Percentiles rank a stretch among this genome's conserved stretches.
phyloP scores from a whole-genome alignment of 2,797 vertebrate genomes.

The Pelobates cultripes region DNA sequence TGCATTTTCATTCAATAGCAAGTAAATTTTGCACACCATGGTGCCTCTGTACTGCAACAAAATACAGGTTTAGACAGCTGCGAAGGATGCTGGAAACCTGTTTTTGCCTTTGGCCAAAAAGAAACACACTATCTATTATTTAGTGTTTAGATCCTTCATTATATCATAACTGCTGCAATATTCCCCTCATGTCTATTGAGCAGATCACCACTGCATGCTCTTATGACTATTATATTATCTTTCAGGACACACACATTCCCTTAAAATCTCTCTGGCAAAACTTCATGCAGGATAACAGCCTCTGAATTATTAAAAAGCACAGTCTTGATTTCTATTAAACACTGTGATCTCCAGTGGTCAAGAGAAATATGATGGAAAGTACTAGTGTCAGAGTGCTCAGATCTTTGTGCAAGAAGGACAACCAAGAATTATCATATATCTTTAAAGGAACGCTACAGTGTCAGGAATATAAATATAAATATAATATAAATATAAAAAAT shows the following conservation, averaged over 20 bases:
- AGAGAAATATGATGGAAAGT: not conserved
- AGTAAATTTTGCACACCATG: not conserved
- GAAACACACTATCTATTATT: slow-evolving; percentile 26
- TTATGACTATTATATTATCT: slow-evolving; percentile 21
- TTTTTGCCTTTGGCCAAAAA: slow-evolving; percentile 7
- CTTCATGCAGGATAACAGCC: not conserved
- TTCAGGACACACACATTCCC: slow-evolving; percentile 30
- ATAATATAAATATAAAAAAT: too few species aligned
- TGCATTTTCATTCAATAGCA: too few species aligned
- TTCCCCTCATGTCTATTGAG: not conserved
- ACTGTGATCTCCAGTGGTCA: slow-evolving; percentile 19
- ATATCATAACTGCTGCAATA: slow-evolving; percentile 12
- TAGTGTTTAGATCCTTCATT: slow-evolving; percentile 6
- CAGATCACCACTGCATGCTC: slow-evolving; percentile 24
- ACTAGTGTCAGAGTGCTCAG: not conserved
- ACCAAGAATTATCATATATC: not conserved
- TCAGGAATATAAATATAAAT: too few species aligned
- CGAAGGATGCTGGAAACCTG: not conserved
- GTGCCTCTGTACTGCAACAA: not conserved
- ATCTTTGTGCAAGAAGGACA: not conserved
- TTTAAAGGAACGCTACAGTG: not conserved
- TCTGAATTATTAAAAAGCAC: slow-evolving; percentile 40
- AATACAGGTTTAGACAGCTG: not conserved
- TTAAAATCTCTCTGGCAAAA: slow-evolving; percentile 19
- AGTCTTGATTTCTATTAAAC: slow-evolving; percentile 25